Conservation (phyloP, 2,888 invertebrate genomes). For the Tortrix viridana region DNA sequence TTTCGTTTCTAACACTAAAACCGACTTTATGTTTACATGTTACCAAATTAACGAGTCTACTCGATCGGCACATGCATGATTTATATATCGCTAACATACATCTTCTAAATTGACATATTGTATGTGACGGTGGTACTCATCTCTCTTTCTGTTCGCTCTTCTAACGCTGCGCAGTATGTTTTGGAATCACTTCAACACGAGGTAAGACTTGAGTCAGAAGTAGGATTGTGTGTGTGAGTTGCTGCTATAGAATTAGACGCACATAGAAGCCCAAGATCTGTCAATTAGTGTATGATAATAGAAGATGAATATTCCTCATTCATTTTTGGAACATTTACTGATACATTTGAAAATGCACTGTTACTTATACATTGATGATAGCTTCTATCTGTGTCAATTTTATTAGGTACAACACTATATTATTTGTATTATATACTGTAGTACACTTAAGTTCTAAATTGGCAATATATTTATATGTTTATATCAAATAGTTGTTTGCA, state of each 20-base stretch:
- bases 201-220: constrained; percentile 89
- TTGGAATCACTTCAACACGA: constrained; percentile 99
- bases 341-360: not conserved
- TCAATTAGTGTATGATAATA: not conserved
- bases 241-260: constrained; percentile 21
- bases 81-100: constrained; percentile 50
- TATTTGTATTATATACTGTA: constrained; percentile 24
- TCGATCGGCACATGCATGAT: constrained; percentile 71
- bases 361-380: not conserved
- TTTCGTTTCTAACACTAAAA: constrained; percentile 63
- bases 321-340: not conserved
- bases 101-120: constrained; percentile 68
- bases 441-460: constrained; percentile 36
- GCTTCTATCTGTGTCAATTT: constrained; percentile 22
- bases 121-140: constrained; percentile 71
- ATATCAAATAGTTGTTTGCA: constrained; percentile 45
- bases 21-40: constrained; percentile 48
- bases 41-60: constrained; percentile 37
- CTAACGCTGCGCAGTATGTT: constrained; percentile 97
- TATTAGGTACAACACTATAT: constrained; percentile 15
- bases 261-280: constrained; percentile 10
- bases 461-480: constrained; percentile 42
- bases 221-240: constrained; percentile 61
- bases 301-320: not conserved
- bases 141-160: constrained; percentile 88